These are phyloP conservation scores for Cheirogaleus medius DNA, from an alignment of 2,113 vertebrate genomes.

Conservation along the genomic window DNA sequence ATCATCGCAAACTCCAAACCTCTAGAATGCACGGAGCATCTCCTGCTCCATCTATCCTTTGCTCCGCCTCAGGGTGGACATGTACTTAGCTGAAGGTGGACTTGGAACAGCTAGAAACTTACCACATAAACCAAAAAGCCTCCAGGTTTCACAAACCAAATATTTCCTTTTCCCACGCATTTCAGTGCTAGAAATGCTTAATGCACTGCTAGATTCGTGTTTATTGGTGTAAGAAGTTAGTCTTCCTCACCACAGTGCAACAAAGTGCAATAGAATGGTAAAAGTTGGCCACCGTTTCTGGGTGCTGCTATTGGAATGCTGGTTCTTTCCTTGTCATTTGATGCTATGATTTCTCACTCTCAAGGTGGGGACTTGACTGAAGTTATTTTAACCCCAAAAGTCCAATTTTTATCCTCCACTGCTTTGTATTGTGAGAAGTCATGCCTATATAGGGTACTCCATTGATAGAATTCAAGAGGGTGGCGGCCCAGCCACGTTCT, in stretches of 20 bases:
- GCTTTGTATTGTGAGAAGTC: not conserved
- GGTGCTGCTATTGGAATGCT: not conserved
- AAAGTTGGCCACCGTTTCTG: not conserved
- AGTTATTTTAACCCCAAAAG: not conserved
- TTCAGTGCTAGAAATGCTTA: conserved; percentile 17
- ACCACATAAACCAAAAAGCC: not conserved
- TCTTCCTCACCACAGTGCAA: not conserved
- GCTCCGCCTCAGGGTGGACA: not conserved
- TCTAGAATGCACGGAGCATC: not conserved
- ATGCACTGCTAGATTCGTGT: not conserved
- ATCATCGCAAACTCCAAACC: not conserved
- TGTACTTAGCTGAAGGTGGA: not conserved
- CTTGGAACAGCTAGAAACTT: conserved; percentile 28
- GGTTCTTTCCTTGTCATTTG: not conserved
- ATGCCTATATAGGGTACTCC: not conserved
- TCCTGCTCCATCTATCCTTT: not conserved
- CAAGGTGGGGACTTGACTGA: not conserved
- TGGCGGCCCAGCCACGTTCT: not conserved
- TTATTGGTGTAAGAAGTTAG: not conserved
- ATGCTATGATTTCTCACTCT: not conserved
- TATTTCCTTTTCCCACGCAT: conserved; percentile 45
- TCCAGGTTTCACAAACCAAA: conserved; percentile 8
- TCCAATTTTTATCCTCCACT: not conserved
- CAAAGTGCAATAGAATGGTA: not conserved
- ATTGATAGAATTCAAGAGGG: not conserved